Evolutionary conservation across 2,888 invertebrate species (phyloP).

Genomic region (Heteromyza rotundicornis): DNA sequence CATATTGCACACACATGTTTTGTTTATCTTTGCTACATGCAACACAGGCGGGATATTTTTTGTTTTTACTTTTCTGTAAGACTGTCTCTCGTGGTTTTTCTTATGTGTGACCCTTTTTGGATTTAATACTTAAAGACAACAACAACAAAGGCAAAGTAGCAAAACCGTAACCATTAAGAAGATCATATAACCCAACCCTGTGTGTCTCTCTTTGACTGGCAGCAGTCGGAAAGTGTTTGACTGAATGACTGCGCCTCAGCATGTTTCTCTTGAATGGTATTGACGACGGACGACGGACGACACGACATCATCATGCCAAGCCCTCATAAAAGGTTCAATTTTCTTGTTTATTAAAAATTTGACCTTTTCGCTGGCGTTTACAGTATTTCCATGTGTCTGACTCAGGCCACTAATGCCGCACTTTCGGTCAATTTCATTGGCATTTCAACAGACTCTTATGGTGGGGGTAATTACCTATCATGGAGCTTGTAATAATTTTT

Average conservation of each 20-base stretch:
- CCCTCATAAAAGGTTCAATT: conserved; percentile 4
- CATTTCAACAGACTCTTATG: too few relatives aligned
- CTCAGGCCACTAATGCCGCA: too few relatives aligned
- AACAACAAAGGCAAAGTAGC: not conserved
- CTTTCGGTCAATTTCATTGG: not conserved
- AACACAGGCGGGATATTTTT: not conserved
- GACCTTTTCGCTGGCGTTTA: not conserved
- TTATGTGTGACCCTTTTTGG: not conserved
- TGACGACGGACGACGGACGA: not conserved
- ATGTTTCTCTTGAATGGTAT: not conserved
- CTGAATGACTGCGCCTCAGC: not conserved
- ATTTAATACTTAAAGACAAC: not conserved
- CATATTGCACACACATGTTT: conserved; percentile 3
- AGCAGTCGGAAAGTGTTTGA: not conserved
- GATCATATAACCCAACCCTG: not conserved
- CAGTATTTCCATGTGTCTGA: too few relatives aligned
- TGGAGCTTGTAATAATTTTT: too few relatives aligned
- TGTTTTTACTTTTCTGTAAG: not conserved
- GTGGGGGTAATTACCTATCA: too few relatives aligned
- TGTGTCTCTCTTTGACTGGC: not conserved
- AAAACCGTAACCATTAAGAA: not conserved
- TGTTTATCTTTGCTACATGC: not conserved
- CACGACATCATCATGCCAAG: not conserved
- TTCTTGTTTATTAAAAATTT: conserved; percentile 7
- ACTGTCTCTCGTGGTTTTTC: not conserved